A percentile compares a stretch with the other conserved stretches of the same genome.
These are phyloP conservation scores for Actinia tenebrosa DNA, from an alignment of 64 coral and sea anemone species.

Conservation along the genomic window DNA sequence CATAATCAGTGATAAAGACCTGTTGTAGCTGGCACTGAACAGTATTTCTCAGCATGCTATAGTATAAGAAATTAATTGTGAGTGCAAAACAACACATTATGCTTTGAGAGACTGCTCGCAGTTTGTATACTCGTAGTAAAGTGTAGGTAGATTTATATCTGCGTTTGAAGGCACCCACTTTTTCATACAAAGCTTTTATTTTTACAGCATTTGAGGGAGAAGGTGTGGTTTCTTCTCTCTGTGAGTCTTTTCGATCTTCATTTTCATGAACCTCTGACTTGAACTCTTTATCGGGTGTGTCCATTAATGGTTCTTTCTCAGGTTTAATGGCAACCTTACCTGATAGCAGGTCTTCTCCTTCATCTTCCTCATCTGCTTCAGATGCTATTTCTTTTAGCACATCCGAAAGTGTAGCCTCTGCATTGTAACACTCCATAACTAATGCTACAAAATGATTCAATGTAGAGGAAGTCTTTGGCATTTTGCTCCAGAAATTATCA, in stretches of 20 bases:
- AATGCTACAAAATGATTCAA: constrained; percentile 49
- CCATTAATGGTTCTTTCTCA: background rate
- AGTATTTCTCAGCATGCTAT: background rate
- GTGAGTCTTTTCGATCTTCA: background rate
- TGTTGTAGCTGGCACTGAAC: background rate
- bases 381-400: constrained; percentile 17
- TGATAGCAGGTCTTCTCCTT: background rate
- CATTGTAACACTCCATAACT: constrained; percentile 45
- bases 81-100: background rate
- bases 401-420: constrained; percentile 24
- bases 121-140: background rate
- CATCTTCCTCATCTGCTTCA: background rate
- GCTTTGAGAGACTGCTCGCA: background rate
- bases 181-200: constrained; percentile 6
- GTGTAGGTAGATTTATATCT: background rate
- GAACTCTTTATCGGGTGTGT: background rate
- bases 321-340: background rate
- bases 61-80: background rate
- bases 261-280: background rate
- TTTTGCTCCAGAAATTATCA: constrained; percentile 65
- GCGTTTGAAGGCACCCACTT: background rate
- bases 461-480: constrained; percentile 21
- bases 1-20: constrained; percentile 2
- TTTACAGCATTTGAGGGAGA: background rate
- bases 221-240: background rate